phyloP scores from a whole-genome alignment of 2,113 vertebrate genomes.

The Lepus timidus region DNA sequence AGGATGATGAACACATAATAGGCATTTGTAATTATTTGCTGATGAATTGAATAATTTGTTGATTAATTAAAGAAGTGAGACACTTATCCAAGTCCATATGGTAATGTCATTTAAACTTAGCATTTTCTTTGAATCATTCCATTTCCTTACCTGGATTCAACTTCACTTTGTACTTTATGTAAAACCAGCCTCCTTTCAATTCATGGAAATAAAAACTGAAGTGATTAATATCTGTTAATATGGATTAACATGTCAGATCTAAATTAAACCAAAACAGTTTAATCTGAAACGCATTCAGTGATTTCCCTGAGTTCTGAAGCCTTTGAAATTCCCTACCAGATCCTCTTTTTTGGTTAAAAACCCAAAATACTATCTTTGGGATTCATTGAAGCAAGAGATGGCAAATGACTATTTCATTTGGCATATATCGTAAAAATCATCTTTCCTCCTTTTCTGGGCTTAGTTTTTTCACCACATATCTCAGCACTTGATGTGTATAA shows the following conservation, averaged over 20 bases:
- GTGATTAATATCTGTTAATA: slow-evolving; percentile 44
- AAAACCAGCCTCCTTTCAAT: neutral
- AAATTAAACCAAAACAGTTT: slow-evolving; percentile 47
- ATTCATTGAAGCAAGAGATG: slow-evolving; percentile 57
- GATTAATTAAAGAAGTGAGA: slow-evolving; percentile 27
- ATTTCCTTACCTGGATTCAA: neutral
- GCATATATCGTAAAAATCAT: slow-evolving; percentile 24
- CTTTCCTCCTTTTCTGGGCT: slow-evolving; percentile 33
- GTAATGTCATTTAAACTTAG: neutral
- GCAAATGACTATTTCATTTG: slow-evolving; percentile 46
- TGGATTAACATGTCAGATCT: slow-evolving; percentile 42
- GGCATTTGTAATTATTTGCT: slow-evolving; percentile 16
- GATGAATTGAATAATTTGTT: neutral
- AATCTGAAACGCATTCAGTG: slow-evolving; percentile 52
- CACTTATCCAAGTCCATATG: neutral
- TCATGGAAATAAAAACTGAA: slow-evolving; percentile 30
- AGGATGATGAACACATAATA: neutral
- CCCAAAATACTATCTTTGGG: slow-evolving; percentile 35
- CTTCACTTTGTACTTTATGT: neutral
- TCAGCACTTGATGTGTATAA: neutral
- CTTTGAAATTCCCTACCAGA: slow-evolving; percentile 50
- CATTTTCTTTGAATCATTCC: neutral
- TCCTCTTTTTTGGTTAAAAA: slow-evolving; percentile 57
- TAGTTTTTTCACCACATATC: neutral
- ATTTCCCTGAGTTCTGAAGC: slow-evolving; percentile 51